Percentiles rank a stretch among this genome's conserved stretches.
Evolutionary conservation across 2,888 invertebrate species (phyloP).

Genomic region (Cyaniris semiargus): DNA sequence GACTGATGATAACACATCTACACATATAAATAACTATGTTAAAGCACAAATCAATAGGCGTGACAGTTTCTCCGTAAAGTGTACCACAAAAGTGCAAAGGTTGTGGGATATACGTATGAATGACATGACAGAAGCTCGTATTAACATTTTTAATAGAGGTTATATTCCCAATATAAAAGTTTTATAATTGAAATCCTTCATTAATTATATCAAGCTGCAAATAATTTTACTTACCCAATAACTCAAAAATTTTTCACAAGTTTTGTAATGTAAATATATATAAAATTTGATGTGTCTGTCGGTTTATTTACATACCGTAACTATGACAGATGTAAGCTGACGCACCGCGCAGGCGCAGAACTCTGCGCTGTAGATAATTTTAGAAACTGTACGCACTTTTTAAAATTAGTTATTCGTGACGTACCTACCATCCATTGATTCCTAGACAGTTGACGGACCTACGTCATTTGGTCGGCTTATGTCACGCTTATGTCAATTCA

Average conservation of each 20-base stretch:
- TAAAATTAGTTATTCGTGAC: background rate
- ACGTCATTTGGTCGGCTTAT: too few relatives aligned
- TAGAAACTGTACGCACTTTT: background rate
- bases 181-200: background rate
- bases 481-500: too few relatives aligned
- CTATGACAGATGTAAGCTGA: background rate
- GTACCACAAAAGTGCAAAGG: too few relatives aligned
- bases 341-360: conserved; percentile 22
- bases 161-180: background rate
- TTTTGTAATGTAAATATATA: background rate
- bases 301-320: conserved; percentile 13
- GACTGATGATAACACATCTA: too few relatives aligned
- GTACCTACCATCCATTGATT: background rate
- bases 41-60: too few relatives aligned
- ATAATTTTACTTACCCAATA: background rate
- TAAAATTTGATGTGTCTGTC: background rate
- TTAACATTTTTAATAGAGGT: background rate
- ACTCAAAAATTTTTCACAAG: background rate
- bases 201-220: background rate
- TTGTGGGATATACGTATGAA: too few relatives aligned
- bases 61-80: too few relatives aligned
- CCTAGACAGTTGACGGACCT: background rate
- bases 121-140: background rate
- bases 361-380: conserved; percentile 1
- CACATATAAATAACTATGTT: too few relatives aligned